A percentile compares a stretch with the other conserved stretches of the same genome.
These are phyloP conservation scores for Doryteuthis pealeii DNA, from an alignment of 1,140 invertebrate species.

Conservation along the genomic window DNA sequence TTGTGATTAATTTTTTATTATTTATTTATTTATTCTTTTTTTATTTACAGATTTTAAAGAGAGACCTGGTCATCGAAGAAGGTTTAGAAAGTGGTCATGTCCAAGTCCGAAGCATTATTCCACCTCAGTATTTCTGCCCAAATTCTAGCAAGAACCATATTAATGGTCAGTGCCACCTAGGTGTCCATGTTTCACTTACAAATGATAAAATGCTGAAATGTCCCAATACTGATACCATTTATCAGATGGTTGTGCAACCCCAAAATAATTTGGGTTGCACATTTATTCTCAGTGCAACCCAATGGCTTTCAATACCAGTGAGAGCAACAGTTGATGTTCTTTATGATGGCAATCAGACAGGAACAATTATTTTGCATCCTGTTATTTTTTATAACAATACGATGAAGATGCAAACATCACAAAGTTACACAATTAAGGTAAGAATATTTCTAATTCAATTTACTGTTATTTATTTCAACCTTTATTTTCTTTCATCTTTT, in stretches of 20 bases:
- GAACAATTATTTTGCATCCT: constrained; percentile 23
- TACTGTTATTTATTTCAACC: no score
- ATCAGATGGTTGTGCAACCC: constrained; percentile 28
- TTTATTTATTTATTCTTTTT: no score
- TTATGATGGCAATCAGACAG: constrained; percentile 26
- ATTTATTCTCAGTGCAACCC: constrained; percentile 24
- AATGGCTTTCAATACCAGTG: constrained; percentile 29
- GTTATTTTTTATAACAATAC: no score
- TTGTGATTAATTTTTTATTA: no score
- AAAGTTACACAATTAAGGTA: no score
- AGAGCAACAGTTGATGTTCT: constrained; percentile 36
- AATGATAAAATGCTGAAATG: constrained; percentile 14
- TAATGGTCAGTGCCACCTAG: constrained; percentile 28
- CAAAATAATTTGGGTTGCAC: constrained; percentile 5
- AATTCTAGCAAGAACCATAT: constrained; percentile 19
- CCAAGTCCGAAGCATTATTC: constrained; percentile 22
- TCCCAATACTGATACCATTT: constrained; percentile 17
- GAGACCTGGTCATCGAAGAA: constrained; percentile 25
- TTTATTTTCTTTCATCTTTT: no score
- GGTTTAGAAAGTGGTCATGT: constrained; percentile 12
- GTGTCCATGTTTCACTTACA: constrained; percentile 20
- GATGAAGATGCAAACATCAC: no score
- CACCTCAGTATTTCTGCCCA: constrained; percentile 33
- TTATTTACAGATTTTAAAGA: no score
- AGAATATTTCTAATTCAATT: no score